Evolutionary conservation across 2,888 invertebrate species (phyloP).

Genomic region (Ariolimax columbianus): DNA sequence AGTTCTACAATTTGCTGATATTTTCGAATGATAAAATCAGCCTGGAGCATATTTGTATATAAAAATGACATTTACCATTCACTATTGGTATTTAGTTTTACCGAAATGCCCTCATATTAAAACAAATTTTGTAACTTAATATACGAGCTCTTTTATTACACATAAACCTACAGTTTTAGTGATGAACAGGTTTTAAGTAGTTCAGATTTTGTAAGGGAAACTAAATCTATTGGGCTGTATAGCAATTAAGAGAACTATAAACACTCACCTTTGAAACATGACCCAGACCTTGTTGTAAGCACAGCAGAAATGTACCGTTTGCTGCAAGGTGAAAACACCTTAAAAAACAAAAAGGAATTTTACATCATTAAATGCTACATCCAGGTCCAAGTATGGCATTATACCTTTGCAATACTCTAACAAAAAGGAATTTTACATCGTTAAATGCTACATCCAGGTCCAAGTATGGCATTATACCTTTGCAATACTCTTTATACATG

Average conservation of each 20-base stretch:
- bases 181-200: not conserved
- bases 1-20: no score
- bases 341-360: slow-evolving; percentile 51
- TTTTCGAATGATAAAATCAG: no score
- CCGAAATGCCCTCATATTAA: no score
- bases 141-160: not conserved
- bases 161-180: not conserved
- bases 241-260: not conserved
- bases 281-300: slow-evolving; percentile 90
- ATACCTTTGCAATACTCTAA: no score
- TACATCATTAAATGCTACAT: not conserved
- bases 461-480: no score
- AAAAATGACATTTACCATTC: no score
- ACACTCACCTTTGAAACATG: slow-evolving; percentile 77
- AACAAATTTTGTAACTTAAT: not conserved
- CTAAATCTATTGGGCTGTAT: not conserved
- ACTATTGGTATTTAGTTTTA: no score
- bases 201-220: not conserved
- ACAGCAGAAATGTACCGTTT: slow-evolving; percentile 94
- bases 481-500: no score
- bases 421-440: not conserved
- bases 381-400: not conserved
- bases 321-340: slow-evolving; percentile 97
- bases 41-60: no score
- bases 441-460: not conserved